These are phyloP conservation scores for Ditula angustiorana DNA, from an alignment of 2,888 invertebrate species.

Conservation along the genomic window DNA sequence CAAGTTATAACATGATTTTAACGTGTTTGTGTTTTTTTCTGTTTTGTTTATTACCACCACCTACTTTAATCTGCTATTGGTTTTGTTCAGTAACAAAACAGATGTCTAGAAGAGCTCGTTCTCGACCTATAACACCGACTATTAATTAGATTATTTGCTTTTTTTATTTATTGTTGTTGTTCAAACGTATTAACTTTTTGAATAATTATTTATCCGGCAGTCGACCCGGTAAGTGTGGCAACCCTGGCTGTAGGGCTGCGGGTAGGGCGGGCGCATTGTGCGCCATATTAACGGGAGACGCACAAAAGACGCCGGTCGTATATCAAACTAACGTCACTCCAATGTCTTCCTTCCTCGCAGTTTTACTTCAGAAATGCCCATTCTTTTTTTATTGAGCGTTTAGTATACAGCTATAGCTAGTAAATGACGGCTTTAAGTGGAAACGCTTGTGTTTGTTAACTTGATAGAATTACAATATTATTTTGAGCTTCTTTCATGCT, in stretches of 20 bases:
- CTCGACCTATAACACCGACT: too few relatives aligned
- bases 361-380: conserved; percentile 73
- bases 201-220: conserved; percentile 59
- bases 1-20: too few relatives aligned
- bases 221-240: conserved; percentile 72
- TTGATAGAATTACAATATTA: background rate
- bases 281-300: conserved; percentile 77
- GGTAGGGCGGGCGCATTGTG: conserved; percentile 76
- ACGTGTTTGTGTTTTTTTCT: too few relatives aligned
- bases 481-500: background rate
- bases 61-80: too few relatives aligned
- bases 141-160: too few relatives aligned
- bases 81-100: too few relatives aligned
- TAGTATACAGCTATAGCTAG: conserved; percentile 51
- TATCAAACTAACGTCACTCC: conserved; percentile 84
- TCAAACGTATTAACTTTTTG: too few relatives aligned
- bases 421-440: conserved; percentile 17
- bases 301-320: conserved; percentile 81
- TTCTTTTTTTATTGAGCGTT: conserved; percentile 79
- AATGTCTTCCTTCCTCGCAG: conserved; percentile 82
- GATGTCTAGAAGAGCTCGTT: too few relatives aligned
- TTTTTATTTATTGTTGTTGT: too few relatives aligned
- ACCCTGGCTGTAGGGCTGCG: conserved; percentile 66
- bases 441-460: conserved; percentile 10
- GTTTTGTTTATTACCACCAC: too few relatives aligned